These are phyloP conservation scores for Fistularia tabacaria DNA, from an alignment of 2,797 vertebrate genomes.

Conservation along the genomic window DNA sequence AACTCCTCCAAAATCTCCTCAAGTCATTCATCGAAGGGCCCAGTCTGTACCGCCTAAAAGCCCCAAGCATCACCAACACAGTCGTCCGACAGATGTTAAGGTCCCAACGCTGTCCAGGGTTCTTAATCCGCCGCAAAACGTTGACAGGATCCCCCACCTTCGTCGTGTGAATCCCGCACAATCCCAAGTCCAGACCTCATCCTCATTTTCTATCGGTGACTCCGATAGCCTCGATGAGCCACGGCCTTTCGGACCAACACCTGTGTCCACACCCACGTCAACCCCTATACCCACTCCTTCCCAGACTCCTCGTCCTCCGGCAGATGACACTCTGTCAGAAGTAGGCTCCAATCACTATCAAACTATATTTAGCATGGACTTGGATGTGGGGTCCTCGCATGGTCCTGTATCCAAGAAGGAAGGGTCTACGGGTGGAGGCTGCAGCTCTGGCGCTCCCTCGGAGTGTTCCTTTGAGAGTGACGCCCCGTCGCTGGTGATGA, in stretches of 20 bases:
- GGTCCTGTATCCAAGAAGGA: conserved; percentile 51
- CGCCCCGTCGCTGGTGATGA: conserved; percentile 56
- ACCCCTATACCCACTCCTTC: conserved; percentile 32
- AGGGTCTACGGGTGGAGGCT: conserved; percentile 47
- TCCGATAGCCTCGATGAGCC: conserved; percentile 52
- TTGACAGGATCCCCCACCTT: conserved; percentile 86
- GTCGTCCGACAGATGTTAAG: conserved; percentile 74
- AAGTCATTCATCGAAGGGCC: conserved; percentile 67
- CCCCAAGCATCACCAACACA: conserved; percentile 79
- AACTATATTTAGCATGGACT: conserved; percentile 73
- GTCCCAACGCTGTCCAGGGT: conserved; percentile 76
- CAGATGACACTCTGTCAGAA: conserved; percentile 67
- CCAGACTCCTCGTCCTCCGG: conserved; percentile 23
- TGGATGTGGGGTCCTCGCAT: conserved; percentile 57
- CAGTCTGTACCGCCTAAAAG: conserved; percentile 83
- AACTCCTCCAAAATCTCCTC: conserved; percentile 74
- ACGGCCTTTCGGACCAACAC: conserved; percentile 40
- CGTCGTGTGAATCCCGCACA: conserved; percentile 82
- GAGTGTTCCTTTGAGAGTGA: conserved; percentile 83
- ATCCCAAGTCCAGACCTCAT: conserved; percentile 81
- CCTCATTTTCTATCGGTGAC: conserved; percentile 82
- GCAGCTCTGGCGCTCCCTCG: conserved; percentile 79
- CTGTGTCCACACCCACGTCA: conserved; percentile 33
- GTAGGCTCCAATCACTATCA: conserved; percentile 67
- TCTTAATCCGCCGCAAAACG: conserved; percentile 79